Evolutionary conservation across 2,888 invertebrate species (phyloP).

Genomic region (Pharmacophagus antenor): DNA sequence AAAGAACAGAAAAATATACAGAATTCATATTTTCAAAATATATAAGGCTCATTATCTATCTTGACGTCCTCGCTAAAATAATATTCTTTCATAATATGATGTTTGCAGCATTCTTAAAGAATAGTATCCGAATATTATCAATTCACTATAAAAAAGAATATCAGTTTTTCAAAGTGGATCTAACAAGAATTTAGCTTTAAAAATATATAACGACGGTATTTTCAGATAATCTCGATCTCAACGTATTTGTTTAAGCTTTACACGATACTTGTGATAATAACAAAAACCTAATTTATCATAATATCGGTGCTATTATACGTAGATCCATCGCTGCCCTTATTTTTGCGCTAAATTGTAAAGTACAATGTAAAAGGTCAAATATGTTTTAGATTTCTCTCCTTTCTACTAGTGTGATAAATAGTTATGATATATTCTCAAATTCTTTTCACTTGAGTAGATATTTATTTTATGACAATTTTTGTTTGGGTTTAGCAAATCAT

Average conservation of each 20-base stretch:
- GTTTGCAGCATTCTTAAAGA: no score
- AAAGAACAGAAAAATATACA: no score
- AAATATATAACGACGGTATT: not conserved
- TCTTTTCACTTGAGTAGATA: not conserved
- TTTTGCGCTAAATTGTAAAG: not conserved
- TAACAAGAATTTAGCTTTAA: not conserved
- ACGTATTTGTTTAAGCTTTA: not conserved
- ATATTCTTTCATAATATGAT: no score
- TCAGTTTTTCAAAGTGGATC: no score
- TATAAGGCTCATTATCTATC: no score
- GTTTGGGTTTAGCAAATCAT: not conserved
- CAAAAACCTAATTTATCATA: not conserved
- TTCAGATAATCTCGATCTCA: not conserved
- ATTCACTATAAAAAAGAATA: no score
- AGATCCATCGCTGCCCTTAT: not conserved
- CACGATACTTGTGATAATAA: not conserved
- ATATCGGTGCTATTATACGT: not conserved
- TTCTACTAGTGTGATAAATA: not conserved
- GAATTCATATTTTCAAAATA: no score
- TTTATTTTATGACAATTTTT: not conserved
- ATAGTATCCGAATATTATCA: no score
- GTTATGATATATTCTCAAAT: not conserved
- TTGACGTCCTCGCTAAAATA: no score
- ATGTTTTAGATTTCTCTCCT: not conserved
- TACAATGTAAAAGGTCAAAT: not conserved